Conservation (phyloP, 2,888 invertebrate species). For the Eupithecia tripunctaria region DNA sequence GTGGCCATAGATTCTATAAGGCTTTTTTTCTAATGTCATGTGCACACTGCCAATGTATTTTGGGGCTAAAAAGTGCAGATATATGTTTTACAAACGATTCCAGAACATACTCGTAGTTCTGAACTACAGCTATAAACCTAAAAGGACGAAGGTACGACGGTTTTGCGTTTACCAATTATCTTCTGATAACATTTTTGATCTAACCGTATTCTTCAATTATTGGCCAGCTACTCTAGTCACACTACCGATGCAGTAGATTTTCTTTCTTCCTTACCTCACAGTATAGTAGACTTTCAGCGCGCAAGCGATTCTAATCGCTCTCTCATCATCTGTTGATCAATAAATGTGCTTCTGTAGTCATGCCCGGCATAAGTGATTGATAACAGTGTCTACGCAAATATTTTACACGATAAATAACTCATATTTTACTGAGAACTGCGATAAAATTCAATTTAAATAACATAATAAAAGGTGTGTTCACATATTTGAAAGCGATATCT, state of each 20-base stretch:
- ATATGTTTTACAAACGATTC: too few species aligned
- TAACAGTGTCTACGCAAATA: conserved; percentile 41
- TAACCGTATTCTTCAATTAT: background rate
- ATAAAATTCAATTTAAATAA: conserved; percentile 14
- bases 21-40: too few species aligned
- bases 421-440: background rate
- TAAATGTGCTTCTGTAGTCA: conserved; percentile 59
- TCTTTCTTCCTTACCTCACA: conserved; percentile 50
- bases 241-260: background rate
- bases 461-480: background rate
- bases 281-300: conserved; percentile 52
- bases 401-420: conserved; percentile 27
- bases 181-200: background rate
- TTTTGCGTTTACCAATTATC: background rate
- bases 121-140: too few species aligned
- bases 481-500: background rate
- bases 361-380: conserved; percentile 43
- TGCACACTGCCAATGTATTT: too few species aligned
- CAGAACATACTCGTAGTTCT: too few species aligned
- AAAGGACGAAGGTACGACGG: background rate
- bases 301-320: conserved; percentile 57
- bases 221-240: background rate
- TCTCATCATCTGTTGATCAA: conserved; percentile 60
- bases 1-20: too few species aligned
- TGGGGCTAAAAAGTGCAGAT: too few species aligned